Percentiles rank a stretch among this genome's conserved stretches.
phyloP scores from a whole-genome alignment of 2,113 vertebrate species.

The Embiotoca jacksoni region DNA sequence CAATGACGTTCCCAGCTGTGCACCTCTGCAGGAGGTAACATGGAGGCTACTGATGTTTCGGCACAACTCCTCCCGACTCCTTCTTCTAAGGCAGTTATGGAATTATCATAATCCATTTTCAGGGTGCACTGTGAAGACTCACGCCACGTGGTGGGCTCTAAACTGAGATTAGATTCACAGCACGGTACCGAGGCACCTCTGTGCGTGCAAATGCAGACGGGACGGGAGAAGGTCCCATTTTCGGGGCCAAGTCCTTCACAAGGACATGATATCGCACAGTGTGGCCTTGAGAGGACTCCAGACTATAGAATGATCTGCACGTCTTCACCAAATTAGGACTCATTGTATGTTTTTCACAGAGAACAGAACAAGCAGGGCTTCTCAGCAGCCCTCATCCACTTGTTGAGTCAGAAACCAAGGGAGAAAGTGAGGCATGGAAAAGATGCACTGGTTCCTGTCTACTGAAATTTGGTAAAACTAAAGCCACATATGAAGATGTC shows the following conservation, averaged over 20 bases:
- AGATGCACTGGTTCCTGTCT: not conserved
- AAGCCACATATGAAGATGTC: not conserved
- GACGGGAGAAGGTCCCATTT: slow-evolving; percentile 30
- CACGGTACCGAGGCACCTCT: slow-evolving; percentile 55
- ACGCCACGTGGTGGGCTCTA: slow-evolving; percentile 60
- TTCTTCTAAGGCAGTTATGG: slow-evolving; percentile 48
- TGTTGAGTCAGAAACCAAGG: not conserved
- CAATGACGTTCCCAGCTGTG: slow-evolving; percentile 49
- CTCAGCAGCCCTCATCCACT: not conserved
- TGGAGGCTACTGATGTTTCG: slow-evolving; percentile 52
- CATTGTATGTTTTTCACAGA: not conserved
- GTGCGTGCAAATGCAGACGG: slow-evolving; percentile 48
- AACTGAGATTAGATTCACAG: slow-evolving; percentile 77
- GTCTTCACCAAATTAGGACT: not conserved
- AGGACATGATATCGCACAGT: slow-evolving; percentile 2
- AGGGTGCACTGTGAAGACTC: slow-evolving; percentile 58
- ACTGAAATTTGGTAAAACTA: not conserved
- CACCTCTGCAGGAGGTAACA: slow-evolving; percentile 55
- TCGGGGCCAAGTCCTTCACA: slow-evolving; percentile 28
- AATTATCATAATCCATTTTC: slow-evolving; percentile 79
- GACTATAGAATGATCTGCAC: not conserved
- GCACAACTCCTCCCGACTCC: slow-evolving; percentile 31
- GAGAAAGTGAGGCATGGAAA: not conserved
- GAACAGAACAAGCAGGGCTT: not conserved
- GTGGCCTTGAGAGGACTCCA: slow-evolving; percentile 31